Evolutionary conservation across 2,797 vertebrate genomes (phyloP).

Genomic region (Galago senegalensis): DNA sequence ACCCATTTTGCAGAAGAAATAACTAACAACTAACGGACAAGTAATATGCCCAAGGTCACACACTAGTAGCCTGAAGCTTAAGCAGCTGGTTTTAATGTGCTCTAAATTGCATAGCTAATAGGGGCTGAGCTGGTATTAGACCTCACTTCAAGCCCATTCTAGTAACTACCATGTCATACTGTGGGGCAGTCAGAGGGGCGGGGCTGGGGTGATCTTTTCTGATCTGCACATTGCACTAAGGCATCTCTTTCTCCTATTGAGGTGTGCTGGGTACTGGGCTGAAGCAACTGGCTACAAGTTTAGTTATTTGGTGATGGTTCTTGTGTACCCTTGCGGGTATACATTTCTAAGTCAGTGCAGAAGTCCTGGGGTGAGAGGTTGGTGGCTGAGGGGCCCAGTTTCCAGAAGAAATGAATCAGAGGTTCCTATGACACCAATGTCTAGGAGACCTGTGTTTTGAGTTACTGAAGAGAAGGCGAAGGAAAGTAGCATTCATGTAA

Average conservation of each 20-base stretch:
- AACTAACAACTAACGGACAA: not conserved
- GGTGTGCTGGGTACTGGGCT: too few species aligned
- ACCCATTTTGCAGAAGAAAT: not conserved
- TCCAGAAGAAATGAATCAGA: not conserved
- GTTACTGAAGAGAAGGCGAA: not conserved
- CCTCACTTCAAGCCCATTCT: not conserved
- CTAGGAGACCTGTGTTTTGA: not conserved
- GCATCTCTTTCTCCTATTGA: not conserved
- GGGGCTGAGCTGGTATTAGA: not conserved
- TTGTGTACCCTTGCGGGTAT: not conserved
- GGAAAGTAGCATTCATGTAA: not conserved
- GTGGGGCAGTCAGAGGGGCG: not conserved
- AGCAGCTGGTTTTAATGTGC: not conserved
- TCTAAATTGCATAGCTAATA: not conserved
- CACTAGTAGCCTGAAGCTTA: not conserved
- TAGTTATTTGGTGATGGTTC: not conserved
- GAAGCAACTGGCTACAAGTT: not conserved
- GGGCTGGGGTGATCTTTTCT: not conserved
- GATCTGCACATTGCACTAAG: too few species aligned
- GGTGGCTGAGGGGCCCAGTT: not conserved
- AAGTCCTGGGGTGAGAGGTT: not conserved
- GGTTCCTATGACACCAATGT: not conserved
- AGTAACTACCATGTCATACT: accelerated
- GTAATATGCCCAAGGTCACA: not conserved
- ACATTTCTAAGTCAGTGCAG: not conserved